Conservation (phyloP, 2,113 vertebrate species). For the Leptosomus discolor region DNA sequence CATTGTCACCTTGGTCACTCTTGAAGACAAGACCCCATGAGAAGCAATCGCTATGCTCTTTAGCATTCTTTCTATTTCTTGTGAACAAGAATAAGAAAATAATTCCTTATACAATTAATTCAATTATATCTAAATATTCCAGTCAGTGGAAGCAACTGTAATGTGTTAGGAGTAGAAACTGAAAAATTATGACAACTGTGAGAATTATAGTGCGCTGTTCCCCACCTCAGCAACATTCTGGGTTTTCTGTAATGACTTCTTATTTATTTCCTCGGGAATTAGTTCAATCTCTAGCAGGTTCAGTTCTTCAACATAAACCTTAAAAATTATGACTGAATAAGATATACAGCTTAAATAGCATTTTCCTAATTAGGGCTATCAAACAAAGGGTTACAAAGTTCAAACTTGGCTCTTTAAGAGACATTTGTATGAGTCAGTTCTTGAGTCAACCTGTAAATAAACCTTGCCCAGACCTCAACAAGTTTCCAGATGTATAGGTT, state of each 20-base stretch:
- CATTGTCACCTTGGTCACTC: background rate
- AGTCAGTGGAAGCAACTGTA: background rate
- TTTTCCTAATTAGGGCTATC: background rate
- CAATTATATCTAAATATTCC: background rate
- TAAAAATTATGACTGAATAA: background rate
- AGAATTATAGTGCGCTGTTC: background rate
- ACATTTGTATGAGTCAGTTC: background rate
- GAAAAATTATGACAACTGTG: background rate
- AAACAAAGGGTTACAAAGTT: background rate
- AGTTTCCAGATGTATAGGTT: background rate
- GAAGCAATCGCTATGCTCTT: background rate
- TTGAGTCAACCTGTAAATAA: background rate
- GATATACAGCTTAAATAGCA: background rate
- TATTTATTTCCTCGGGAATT: background rate
- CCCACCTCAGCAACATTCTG: background rate
- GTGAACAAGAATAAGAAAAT: background rate
- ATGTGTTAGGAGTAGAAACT: background rate
- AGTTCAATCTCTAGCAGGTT: background rate
- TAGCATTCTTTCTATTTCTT: background rate
- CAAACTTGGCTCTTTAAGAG: background rate
- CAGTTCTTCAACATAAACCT: background rate
- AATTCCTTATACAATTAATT: background rate
- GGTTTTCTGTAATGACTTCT: background rate
- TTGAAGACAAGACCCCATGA: background rate
- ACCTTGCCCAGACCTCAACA: background rate